Percentiles rank a stretch among this genome's conserved stretches.
Evolutionary conservation across 2,113 vertebrate species (phyloP).

Genomic region (Sylvilagus bachmani): DNA sequence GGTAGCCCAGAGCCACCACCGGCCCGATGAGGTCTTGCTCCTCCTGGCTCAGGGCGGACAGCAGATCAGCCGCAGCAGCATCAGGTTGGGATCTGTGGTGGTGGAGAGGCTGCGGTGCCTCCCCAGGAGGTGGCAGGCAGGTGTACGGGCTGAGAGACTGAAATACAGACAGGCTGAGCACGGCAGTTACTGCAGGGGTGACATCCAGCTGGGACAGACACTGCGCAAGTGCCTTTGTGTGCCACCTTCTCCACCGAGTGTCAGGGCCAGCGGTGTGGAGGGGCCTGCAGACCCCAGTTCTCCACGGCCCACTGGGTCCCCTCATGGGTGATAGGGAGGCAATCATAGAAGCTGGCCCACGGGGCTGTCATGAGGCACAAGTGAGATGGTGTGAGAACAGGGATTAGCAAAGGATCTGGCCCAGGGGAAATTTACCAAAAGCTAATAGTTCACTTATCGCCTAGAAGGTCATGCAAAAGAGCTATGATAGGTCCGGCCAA

Average conservation of each 20-base stretch:
- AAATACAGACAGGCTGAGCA: conserved; percentile 68
- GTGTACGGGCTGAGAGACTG: conserved; percentile 89
- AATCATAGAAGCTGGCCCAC: neutral
- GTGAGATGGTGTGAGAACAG: neutral
- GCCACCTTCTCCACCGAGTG: neutral
- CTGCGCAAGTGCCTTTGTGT: neutral
- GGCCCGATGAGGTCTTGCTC: conserved; percentile 93
- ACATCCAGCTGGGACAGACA: neutral
- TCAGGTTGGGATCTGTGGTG: conserved; percentile 84
- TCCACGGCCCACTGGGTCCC: neutral
- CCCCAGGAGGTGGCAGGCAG: conserved; percentile 82
- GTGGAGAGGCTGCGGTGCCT: conserved; percentile 37
- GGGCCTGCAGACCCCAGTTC: neutral
- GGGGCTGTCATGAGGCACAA: neutral
- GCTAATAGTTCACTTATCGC: neutral
- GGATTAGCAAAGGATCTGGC: neutral
- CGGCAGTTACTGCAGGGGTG: neutral
- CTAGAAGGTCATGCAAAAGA: neutral
- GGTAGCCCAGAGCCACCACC: conserved; percentile 92
- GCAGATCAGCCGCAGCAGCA: conserved; percentile 90
- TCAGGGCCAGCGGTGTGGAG: neutral
- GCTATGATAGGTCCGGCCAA: neutral
- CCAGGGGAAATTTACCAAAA: neutral
- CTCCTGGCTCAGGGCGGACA: conserved; percentile 93
- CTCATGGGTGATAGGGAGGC: neutral